Evolutionary conservation across 1,140 invertebrate species (phyloP), one percentile per base, ranked within the genome.

Genomic region (Hycleus cichorii): DNA sequence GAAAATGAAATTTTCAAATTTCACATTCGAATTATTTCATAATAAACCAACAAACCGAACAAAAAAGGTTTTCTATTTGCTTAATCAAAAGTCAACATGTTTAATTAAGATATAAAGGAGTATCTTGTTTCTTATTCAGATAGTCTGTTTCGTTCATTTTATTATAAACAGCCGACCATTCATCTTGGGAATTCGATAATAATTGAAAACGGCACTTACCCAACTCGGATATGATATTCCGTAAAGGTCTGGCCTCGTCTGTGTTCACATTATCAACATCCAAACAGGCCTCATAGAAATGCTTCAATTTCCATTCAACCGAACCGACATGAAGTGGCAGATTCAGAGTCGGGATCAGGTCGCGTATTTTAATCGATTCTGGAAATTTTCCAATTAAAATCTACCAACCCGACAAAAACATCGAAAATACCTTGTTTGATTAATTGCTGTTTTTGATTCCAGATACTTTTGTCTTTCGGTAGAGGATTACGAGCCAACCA

Each of bases 251-350:
- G n/a, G 65, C 67, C 10, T 62, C 59, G 38, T 77, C 75, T 9
- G 61, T 56, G 50, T 75, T 72, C n/a, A 78, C 64, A 24, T 67
- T 72, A 47, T 77, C 72, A 6, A 75, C 64, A 8, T 70, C 68
- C 70, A 76, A 69, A 58, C 76, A 78, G 7, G 71, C 70, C 25
- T 78, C 72, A 61, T 78, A 78, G 38, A 78, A 72, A 47, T 70
- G 59, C 58, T 75, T 75, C 58, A 77, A 50, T 58, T 77, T 77
- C 73, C 74, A 72, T 48, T 73, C 67, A 3, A 76, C 66, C 3
- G 70, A 69, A 8, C 67, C 69, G 2, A 62, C 52, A 43, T 67
- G 66, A n/a, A 69, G 52, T 7, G 67, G 64, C 25, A 68, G 55
- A 39, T 72, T 63, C 39, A 76, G 49, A 9, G 73, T 76, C 7